phyloP scores from a whole-genome alignment of 1,140 invertebrate species.

The Magallana angulata region DNA sequence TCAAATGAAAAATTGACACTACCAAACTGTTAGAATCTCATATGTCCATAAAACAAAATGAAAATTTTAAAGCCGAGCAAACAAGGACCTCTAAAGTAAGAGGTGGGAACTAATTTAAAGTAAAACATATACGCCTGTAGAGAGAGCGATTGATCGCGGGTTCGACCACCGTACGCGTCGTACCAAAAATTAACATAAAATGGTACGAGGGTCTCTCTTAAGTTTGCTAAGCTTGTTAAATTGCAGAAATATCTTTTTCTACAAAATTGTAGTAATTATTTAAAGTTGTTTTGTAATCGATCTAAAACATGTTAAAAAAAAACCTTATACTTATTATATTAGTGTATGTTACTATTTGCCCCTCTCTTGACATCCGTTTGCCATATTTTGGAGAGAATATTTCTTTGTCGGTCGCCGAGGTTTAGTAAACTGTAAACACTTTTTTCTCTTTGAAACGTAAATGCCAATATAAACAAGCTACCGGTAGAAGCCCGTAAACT shows the following conservation, averaged over 20 bases:
- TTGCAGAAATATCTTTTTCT: background rate
- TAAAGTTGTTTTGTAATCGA: constrained; percentile 1
- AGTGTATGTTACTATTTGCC: background rate
- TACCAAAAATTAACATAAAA: constrained; percentile 2
- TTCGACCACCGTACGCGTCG: background rate
- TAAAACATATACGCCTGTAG: constrained; percentile 12
- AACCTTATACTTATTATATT: background rate
- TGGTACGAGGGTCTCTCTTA: background rate
- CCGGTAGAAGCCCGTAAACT: background rate
- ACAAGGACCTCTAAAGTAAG: background rate
- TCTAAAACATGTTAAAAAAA: background rate
- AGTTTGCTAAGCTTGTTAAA: background rate
- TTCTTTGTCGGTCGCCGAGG: background rate
- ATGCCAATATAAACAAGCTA: constrained; percentile 13
- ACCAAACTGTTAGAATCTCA: background rate
- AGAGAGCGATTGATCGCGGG: background rate
- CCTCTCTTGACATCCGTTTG: background rate
- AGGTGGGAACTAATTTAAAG: constrained; percentile 12
- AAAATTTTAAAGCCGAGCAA: constrained; percentile 7
- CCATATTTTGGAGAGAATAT: background rate
- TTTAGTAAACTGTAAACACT: background rate
- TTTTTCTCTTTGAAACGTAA: constrained; percentile 8
- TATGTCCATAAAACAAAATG: constrained; percentile 5
- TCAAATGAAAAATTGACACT: constrained; percentile 24
- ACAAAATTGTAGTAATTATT: constrained; percentile 4